These are phyloP conservation scores for Amblyjoppa fuscipennis DNA, from an alignment of 2,888 invertebrate species.

Conservation along the genomic window DNA sequence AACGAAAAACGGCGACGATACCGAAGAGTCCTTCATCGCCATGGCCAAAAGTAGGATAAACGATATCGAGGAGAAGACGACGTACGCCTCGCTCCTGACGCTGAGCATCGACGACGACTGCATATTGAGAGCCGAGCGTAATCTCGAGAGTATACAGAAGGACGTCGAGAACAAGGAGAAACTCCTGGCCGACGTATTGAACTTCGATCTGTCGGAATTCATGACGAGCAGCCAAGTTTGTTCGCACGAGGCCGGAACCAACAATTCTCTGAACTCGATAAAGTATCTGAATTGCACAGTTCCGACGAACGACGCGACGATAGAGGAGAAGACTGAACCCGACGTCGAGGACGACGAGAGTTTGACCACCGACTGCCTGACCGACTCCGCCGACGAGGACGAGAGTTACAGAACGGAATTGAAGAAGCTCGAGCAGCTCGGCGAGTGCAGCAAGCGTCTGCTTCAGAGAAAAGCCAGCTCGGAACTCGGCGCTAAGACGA, in stretches of 20 bases:
- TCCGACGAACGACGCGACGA: conserved; percentile 48
- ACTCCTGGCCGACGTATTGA: conserved; percentile 89
- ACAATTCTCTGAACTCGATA: conserved; percentile 71
- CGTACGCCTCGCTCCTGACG: conserved; percentile 76
- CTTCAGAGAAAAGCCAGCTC: conserved; percentile 71
- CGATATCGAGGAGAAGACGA: conserved; percentile 72
- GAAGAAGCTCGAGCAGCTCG: conserved; percentile 79
- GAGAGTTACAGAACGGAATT: conserved; percentile 81
- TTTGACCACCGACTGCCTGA: conserved; percentile 49
- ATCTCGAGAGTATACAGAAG: conserved; percentile 88
- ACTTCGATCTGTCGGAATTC: conserved; percentile 86
- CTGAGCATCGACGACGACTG: conserved; percentile 78
- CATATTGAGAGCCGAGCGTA: conserved; percentile 75
- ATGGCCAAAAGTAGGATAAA: conserved; percentile 63
- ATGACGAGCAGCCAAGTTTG: conserved; percentile 77
- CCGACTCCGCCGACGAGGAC: conserved; percentile 79
- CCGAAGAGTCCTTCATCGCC: conserved; percentile 57
- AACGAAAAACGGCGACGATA: conserved; percentile 47
- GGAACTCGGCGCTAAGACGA: conserved; percentile 47
- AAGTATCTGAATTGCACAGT: conserved; percentile 72
- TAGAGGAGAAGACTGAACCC: conserved; percentile 6
- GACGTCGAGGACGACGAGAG: conserved; percentile 39
- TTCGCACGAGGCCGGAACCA: conserved; percentile 69
- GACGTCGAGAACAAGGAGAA: conserved; percentile 92
- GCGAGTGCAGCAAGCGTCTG: conserved; percentile 80